A percentile compares a stretch with the other conserved stretches of the same genome.
Conservation (phyloP, 64 coral and sea anemone species). For the Catalaphyllia jardinei region DNA sequence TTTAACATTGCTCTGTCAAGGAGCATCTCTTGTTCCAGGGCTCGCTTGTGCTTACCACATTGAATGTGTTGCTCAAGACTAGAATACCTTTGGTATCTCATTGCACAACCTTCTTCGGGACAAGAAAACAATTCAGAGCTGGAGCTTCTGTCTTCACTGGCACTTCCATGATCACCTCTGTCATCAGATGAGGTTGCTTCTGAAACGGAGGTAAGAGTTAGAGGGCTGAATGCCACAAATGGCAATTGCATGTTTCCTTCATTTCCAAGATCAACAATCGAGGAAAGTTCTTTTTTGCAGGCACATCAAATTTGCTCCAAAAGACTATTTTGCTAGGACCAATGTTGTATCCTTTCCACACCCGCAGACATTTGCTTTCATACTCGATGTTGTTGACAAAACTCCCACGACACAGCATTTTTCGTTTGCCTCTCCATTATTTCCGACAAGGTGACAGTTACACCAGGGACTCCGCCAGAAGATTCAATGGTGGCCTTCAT, state of each 20-base stretch:
- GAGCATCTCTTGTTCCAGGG: too few species aligned
- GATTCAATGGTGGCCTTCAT: constrained; percentile 50
- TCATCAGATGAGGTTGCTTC: constrained; percentile 7
- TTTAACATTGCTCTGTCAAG: too few species aligned
- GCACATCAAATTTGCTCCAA: constrained; percentile 14
- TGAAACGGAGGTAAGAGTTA: neutral
- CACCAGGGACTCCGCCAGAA: constrained; percentile 32
- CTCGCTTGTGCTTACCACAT: too few species aligned
- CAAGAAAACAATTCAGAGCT: constrained; percentile 37
- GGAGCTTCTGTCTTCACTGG: neutral
- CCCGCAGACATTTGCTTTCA: constrained; percentile 3
- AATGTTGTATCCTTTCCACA: constrained; percentile 11
- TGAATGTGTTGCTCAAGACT: constrained; percentile 56
- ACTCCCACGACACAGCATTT: constrained; percentile 2
- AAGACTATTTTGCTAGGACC: neutral
- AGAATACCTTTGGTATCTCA: constrained; percentile 41
- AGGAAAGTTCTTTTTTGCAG: neutral
- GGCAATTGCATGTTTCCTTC: constrained; percentile 8
- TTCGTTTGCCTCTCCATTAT: neutral
- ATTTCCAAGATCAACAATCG: constrained; percentile 13
- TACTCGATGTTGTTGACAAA: constrained; percentile 16
- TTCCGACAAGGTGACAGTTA: constrained; percentile 33
- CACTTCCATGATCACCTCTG: neutral
- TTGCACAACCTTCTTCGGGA: constrained; percentile 54
- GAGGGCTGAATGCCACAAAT: constrained; percentile 7